Evolutionary conservation across 1,140 invertebrate genomes (phyloP).

Genomic region (Episyrphus balteatus): DNA sequence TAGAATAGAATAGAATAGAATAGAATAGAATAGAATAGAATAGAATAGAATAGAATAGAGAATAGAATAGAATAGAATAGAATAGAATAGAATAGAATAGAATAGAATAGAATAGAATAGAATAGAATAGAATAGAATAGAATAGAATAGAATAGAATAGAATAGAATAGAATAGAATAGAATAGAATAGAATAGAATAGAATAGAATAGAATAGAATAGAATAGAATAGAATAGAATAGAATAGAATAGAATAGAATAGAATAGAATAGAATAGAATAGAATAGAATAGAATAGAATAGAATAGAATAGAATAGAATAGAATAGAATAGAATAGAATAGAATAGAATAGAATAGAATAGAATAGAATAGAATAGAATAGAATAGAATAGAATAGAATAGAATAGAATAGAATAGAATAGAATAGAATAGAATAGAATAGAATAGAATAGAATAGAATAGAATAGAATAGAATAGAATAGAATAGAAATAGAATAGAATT

Average conservation of each 20-base stretch:
- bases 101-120: background rate
- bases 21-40: background rate
- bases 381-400: background rate
- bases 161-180: background rate
- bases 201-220: background rate
- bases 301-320: background rate
- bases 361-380: background rate
- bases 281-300: background rate
- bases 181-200: background rate
- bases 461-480: background rate
- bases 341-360: background rate
- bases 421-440: background rate
- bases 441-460: background rate
- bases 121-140: background rate
- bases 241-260: constrained; percentile 1
- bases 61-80: background rate
- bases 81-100: background rate
- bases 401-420: background rate
- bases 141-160: background rate
- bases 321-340: background rate
- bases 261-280: constrained; percentile 1
- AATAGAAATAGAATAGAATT: background rate
- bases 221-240: background rate
- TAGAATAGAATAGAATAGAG: background rate
- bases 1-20: background rate